Conservation (phyloP, 1,140 invertebrate genomes). For the Orussus abietinus region DNA sequence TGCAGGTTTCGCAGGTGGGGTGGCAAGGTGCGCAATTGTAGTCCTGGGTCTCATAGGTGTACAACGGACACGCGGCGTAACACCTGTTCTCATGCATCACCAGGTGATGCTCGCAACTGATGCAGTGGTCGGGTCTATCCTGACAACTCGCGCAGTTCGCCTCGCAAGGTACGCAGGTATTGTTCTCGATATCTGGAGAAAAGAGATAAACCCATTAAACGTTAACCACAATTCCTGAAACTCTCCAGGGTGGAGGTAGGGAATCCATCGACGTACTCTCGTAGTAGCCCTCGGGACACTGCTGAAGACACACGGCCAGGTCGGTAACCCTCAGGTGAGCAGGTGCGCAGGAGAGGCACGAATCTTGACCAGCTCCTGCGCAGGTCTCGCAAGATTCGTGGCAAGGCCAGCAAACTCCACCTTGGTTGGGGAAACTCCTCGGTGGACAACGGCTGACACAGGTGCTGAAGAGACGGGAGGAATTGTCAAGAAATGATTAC, state of each 20-base stretch:
- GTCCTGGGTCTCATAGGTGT: constrained; percentile 79
- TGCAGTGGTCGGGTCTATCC: constrained; percentile 74
- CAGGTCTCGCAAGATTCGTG: constrained; percentile 82
- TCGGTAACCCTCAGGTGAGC: constrained; percentile 74
- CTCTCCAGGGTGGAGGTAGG: not conserved
- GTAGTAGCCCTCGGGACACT: constrained; percentile 82
- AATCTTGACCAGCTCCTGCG: constrained; percentile 76
- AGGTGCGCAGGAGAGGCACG: constrained; percentile 75
- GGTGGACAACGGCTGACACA: constrained; percentile 78
- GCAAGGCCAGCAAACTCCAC: constrained; percentile 74
- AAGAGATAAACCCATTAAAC: constrained; percentile 1
- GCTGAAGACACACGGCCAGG: constrained; percentile 74
- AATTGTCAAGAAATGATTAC: no score
- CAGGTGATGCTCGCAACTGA: constrained; percentile 78
- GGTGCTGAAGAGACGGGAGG: constrained; percentile 59
- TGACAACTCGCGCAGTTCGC: constrained; percentile 78
- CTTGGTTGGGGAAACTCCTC: constrained; percentile 72
- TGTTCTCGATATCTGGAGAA: constrained; percentile 62
- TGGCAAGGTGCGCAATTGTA: constrained; percentile 77
- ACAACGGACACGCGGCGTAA: constrained; percentile 72
- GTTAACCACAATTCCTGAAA: no score
- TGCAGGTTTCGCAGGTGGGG: constrained; percentile 76
- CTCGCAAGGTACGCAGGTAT: constrained; percentile 74
- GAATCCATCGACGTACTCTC: constrained; percentile 61
- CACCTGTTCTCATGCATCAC: constrained; percentile 77